A percentile compares a stretch with the other conserved stretches of the same genome.
phyloP scores from a whole-genome alignment of 1,140 invertebrate species.

The Drosophila jambulina region DNA sequence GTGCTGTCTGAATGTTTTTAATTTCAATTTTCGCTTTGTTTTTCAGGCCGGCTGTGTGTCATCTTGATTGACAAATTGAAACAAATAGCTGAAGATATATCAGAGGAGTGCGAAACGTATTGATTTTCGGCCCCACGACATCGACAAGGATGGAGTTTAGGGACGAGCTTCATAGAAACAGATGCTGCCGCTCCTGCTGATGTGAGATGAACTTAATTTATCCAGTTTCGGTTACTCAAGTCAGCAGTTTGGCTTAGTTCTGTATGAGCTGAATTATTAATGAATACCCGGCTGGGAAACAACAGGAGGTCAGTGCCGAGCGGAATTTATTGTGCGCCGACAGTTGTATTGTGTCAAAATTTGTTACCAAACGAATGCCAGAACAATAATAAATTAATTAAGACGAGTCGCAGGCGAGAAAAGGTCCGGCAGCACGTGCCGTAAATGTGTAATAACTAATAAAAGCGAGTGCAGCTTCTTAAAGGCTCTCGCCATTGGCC shows the following conservation, averaged over 20 bases:
- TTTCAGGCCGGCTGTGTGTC: conserved; percentile 38
- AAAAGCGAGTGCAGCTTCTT: conserved; percentile 38
- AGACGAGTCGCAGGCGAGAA: conserved; percentile 38
- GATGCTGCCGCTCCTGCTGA: conserved; percentile 27
- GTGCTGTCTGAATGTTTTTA: conserved; percentile 56
- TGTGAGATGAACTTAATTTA: conserved; percentile 59
- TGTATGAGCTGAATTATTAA: conserved; percentile 63
- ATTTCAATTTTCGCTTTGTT: conserved; percentile 60
- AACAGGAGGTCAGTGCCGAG: conserved; percentile 26
- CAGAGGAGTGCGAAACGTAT: conserved; percentile 40
- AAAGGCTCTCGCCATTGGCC: conserved; percentile 4
- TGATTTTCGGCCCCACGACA: conserved; percentile 27
- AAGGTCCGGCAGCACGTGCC: conserved; percentile 53
- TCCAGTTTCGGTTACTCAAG: conserved; percentile 62
- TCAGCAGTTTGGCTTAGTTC: conserved; percentile 48
- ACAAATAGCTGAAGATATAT: conserved; percentile 62
- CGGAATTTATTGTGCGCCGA: conserved; percentile 51
- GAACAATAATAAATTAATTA: conserved; percentile 80
- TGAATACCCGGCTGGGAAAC: conserved; percentile 31
- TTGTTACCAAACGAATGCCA: conserved; percentile 56
- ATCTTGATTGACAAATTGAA: conserved; percentile 71
- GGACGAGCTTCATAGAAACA: conserved; percentile 6
- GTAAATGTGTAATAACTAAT: conserved; percentile 54
- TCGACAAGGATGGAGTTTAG: neutral
- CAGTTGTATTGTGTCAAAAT: conserved; percentile 56